Conservation (phyloP, 2,113 vertebrate species). For the Charadrius vociferus region DNA sequence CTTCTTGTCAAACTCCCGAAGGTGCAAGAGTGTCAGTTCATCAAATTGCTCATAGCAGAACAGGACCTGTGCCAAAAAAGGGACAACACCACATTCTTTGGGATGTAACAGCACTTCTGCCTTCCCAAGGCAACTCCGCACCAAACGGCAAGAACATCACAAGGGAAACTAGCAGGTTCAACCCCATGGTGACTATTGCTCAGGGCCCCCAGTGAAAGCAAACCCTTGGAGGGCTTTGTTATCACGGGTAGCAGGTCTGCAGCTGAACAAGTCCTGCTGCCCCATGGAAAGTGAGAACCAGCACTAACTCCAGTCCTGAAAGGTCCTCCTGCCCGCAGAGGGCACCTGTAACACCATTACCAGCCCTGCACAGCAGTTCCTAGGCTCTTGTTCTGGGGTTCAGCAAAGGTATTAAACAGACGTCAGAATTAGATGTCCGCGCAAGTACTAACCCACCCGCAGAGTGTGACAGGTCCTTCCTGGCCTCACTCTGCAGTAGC, state of each 20-base stretch:
- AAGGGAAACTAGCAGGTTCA: background rate
- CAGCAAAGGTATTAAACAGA: background rate
- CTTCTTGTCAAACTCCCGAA: constrained; percentile 94
- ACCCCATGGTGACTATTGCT: background rate
- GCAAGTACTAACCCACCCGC: too few species aligned
- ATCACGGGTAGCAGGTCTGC: background rate
- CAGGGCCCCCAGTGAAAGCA: background rate
- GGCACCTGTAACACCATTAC: background rate
- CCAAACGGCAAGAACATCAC: background rate
- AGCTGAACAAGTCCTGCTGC: background rate
- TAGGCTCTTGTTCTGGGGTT: background rate
- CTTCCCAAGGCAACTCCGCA: background rate
- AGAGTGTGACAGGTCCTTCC: too few species aligned
- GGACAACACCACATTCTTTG: background rate
- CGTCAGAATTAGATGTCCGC: too few species aligned
- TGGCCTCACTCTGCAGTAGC: too few species aligned
- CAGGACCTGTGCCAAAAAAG: constrained; percentile 82
- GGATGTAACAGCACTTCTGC: background rate
- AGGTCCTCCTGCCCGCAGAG: background rate
- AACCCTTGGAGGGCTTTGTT: background rate
- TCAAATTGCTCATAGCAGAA: constrained; percentile 99
- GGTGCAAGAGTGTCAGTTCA: constrained; percentile 93
- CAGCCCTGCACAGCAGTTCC: background rate
- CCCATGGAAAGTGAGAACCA: background rate
- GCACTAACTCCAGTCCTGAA: background rate